Conservation (phyloP, 2,797 vertebrate genomes). For the Arctocebus calabarensis region DNA sequence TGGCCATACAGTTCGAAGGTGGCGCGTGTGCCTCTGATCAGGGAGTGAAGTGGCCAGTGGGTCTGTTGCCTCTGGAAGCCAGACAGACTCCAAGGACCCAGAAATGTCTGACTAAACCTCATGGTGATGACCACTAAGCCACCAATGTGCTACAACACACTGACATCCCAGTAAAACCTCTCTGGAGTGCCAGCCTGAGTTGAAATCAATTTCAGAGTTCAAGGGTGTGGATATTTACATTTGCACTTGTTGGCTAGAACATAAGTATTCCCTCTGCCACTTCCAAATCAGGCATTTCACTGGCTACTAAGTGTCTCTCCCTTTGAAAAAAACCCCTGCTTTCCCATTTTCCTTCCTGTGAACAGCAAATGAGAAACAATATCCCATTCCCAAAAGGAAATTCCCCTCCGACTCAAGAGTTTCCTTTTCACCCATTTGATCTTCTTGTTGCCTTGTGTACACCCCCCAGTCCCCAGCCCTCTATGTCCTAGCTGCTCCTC, state of each 20-base stretch:
- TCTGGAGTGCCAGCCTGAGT: constrained; percentile 43
- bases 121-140: background rate
- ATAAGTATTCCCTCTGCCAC: background rate
- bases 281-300: constrained; percentile 82
- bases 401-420: constrained; percentile 84
- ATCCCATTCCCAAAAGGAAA: constrained; percentile 87
- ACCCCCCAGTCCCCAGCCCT: background rate
- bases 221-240: constrained; percentile 73
- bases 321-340: constrained; percentile 84
- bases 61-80: background rate
- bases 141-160: background rate
- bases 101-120: background rate
- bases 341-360: constrained; percentile 88
- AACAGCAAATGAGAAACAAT: constrained; percentile 86
- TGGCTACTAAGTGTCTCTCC: constrained; percentile 75
- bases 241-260: constrained; percentile 56
- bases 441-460: background rate
- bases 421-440: constrained; percentile 82
- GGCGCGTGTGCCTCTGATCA: background rate
- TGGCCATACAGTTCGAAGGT: background rate
- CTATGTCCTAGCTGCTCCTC: constrained; percentile 63
- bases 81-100: background rate
- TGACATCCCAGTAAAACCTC: background rate
- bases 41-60: background rate
- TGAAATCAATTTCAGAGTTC: constrained; percentile 62